These are phyloP conservation scores for Amblyjoppa fuscipennis DNA, from an alignment of 2,888 invertebrate genomes.

Conservation along the genomic window DNA sequence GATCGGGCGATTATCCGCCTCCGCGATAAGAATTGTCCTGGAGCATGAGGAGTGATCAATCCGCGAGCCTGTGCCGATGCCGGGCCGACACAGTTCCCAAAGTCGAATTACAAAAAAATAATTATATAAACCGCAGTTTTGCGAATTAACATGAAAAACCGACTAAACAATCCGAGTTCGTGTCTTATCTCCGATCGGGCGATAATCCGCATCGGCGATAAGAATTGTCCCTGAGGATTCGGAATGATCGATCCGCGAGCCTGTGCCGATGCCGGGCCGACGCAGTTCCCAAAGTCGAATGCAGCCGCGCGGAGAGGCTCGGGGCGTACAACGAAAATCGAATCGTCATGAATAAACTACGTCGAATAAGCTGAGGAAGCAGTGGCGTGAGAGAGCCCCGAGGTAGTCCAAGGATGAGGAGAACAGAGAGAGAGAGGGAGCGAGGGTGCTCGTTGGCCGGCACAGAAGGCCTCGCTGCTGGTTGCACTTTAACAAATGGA, in stretches of 20 bases:
- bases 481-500: slow-evolving; percentile 69
- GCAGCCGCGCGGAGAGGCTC: not conserved
- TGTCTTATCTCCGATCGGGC: not conserved
- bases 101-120: no score
- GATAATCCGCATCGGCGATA: not conserved
- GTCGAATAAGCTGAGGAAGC: slow-evolving; percentile 60
- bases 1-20: not conserved
- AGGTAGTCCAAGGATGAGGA: slow-evolving; percentile 47
- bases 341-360: slow-evolving; percentile 67
- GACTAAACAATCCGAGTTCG: no score
- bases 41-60: slow-evolving; percentile 41
- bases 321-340: slow-evolving; percentile 62
- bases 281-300: slow-evolving; percentile 1
- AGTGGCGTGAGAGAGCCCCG: slow-evolving; percentile 1
- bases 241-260: slow-evolving; percentile 45
- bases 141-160: no score
- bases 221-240: not conserved
- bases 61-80: slow-evolving; percentile 46
- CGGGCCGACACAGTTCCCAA: slow-evolving; percentile 14
- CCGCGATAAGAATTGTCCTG: slow-evolving; percentile 9
- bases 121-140: no score
- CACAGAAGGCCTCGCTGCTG: slow-evolving; percentile 36
- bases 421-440: slow-evolving; percentile 32
- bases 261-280: slow-evolving; percentile 22
- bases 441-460: slow-evolving; percentile 56